Evolutionary conservation across 92 coral and sea anemone genomes (phyloP), one percentile per base, ranked within the genome.

Genomic region (Heteractis magnifica): DNA sequence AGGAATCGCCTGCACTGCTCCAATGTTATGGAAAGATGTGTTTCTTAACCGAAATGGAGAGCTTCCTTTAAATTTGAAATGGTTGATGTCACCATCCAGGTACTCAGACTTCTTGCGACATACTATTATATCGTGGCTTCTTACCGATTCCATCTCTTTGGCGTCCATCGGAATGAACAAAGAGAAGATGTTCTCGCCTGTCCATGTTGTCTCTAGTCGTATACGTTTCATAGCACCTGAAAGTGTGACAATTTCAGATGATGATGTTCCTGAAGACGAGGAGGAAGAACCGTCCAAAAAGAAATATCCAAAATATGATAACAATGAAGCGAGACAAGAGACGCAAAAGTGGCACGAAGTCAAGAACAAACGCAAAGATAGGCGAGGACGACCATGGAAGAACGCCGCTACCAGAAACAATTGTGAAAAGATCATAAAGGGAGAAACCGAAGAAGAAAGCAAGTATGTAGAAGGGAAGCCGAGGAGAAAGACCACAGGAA

Each of bases 1-100:
- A 6, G 86, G 70, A 4, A 86, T 87, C 58, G 91, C 89, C 19
- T 84, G 71, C 26, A 71, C 10, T 56, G 83, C 80, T 23, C 94
- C 90, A 3, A 44, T 23, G 18, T 20, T 91, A 56, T 87, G 91
- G 91, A 72, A 85, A 49, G 84, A 86, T 10, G 87, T 84, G 14
- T 87, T 87, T 49, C 82, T 87, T 20, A 77, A 49, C 51, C 65
- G 13, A 53, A 77, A 50, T 4, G n/a, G 41, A 34, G 15, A 16
- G 12, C 56, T 85, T 6, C 86, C 84, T 15, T 70, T 76, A 13
- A 68, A 75, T 50, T 68, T 89, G 18, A 77, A 51, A 52, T 89
- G 92, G 89, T 49, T 85, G 34, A 50, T 77, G 85, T 79, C 65
- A 8, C 89, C 87, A 20, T 72, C 77, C 8, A 52, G 11, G 13